These are phyloP conservation scores for Pseudolaguvia tuberculata DNA, from an alignment of 2,113 vertebrate genomes.

Conservation along the genomic window DNA sequence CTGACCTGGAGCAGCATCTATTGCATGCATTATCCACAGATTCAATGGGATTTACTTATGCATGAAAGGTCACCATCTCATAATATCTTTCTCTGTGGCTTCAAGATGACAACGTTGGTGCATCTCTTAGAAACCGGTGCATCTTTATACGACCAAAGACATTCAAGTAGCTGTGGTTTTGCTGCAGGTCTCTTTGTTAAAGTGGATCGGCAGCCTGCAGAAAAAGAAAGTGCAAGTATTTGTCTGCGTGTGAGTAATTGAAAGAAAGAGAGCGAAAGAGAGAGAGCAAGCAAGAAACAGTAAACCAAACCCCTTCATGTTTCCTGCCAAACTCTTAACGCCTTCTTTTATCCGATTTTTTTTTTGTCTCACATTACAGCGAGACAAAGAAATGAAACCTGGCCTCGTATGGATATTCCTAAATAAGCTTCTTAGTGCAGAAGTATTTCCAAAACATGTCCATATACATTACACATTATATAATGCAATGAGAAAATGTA, in stretches of 20 bases:
- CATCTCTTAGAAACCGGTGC: not conserved
- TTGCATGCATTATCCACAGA: conserved; percentile 39
- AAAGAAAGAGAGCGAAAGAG: not conserved
- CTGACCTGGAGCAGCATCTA: conserved; percentile 25
- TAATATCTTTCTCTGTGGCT: not conserved
- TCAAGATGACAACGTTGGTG: not conserved
- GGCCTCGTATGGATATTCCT: not conserved
- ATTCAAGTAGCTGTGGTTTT: not conserved
- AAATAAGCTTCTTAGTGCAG: not conserved
- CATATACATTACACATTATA: not conserved
- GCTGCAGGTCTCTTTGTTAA: not conserved
- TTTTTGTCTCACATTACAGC: not conserved
- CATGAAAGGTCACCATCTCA: not conserved
- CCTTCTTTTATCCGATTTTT: not conserved
- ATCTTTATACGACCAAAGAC: not conserved
- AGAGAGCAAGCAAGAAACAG: not conserved
- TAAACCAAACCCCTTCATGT: conserved; percentile 16
- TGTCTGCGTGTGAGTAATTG: no score
- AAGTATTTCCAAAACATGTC: not conserved
- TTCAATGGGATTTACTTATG: conserved; percentile 34
- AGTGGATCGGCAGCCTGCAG: not conserved
- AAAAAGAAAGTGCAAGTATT: not conserved
- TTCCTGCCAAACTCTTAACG: conserved; percentile 39
- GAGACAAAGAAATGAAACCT: not conserved
- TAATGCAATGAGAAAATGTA: conserved; percentile 2